phyloP scores from a whole-genome alignment of 2,113 vertebrate genomes.

The Conger conger region DNA sequence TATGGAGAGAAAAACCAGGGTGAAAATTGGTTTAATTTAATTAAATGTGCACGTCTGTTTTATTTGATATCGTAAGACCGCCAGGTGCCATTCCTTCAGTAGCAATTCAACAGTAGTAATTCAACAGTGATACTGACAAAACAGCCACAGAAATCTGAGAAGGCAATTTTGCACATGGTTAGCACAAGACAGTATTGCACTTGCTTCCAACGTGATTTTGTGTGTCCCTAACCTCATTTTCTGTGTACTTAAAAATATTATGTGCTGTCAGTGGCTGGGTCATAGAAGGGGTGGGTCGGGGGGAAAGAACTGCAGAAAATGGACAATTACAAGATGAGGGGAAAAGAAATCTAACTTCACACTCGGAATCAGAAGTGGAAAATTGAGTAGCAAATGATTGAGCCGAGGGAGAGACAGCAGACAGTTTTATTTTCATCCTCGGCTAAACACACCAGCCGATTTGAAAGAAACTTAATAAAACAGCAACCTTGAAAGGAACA shows the following conservation, averaged over 20 bases:
- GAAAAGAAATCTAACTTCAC: constrained; percentile 33
- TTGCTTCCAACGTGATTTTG: background rate
- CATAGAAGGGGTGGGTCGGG: constrained; percentile 2
- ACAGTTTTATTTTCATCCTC: constrained; percentile 46
- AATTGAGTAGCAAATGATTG: constrained; percentile 61
- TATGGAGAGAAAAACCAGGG: too few species aligned
- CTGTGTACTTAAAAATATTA: constrained; percentile 57
- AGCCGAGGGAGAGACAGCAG: constrained; percentile 55
- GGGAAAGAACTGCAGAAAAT: constrained; percentile 39
- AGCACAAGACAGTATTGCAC: background rate
- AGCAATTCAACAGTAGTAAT: background rate
- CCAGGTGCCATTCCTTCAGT: background rate
- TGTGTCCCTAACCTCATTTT: constrained; percentile 13
- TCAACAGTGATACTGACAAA: background rate
- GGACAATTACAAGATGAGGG: constrained; percentile 50
- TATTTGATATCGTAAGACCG: background rate
- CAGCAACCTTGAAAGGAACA: constrained; percentile 16
- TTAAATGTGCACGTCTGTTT: background rate
- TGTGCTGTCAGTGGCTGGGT: constrained; percentile 49
- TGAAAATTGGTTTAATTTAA: too few species aligned
- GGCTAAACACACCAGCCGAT: constrained; percentile 51
- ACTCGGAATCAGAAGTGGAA: constrained; percentile 38
- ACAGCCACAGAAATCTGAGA: background rate
- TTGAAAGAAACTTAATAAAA: constrained; percentile 56
- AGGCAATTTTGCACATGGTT: background rate